Conservation (phyloP, 1,140 invertebrate genomes). For the Penaeus japonicus region DNA sequence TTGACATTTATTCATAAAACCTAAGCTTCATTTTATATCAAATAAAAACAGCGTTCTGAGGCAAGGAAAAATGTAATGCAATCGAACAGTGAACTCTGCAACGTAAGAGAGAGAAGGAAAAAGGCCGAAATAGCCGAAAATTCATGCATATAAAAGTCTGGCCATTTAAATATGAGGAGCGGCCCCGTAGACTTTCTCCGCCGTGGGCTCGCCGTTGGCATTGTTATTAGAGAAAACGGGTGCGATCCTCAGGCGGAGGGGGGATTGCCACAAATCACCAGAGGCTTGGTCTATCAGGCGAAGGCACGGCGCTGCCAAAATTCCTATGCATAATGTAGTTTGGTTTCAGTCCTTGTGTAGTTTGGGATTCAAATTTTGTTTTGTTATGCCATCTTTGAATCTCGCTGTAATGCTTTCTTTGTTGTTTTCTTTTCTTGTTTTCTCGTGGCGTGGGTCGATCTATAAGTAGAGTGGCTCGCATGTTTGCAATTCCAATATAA, state of each 20-base stretch:
- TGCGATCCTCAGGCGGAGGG: slow-evolving; percentile 18
- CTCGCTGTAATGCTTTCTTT: slow-evolving; percentile 15
- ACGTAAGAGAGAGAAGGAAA: neutral
- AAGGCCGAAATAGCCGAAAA: neutral
- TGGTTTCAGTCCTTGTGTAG: slow-evolving; percentile 25
- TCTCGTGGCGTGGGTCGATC: no score
- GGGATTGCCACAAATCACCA: slow-evolving; percentile 35
- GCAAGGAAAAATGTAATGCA: no score
- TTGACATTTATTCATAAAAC: neutral
- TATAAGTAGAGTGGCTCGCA: no score
- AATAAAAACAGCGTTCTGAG: neutral
- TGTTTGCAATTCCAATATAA: no score
- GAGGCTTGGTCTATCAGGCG: neutral
- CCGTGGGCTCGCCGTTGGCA: slow-evolving; percentile 29
- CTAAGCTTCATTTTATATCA: neutral
- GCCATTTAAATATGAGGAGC: slow-evolving; percentile 11
- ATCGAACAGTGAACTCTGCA: no score
- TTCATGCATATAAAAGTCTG: no score
- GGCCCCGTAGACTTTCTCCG: slow-evolving; percentile 33
- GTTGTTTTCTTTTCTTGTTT: no score
- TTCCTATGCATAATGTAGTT: slow-evolving; percentile 47
- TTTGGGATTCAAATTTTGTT: slow-evolving; percentile 43
- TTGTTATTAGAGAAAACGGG: slow-evolving; percentile 56
- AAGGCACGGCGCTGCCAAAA: neutral
- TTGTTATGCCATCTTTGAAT: slow-evolving; percentile 39